Evolutionary conservation across 2,888 invertebrate genomes (phyloP).

Genomic region (Camptogramma bilineatum): DNA sequence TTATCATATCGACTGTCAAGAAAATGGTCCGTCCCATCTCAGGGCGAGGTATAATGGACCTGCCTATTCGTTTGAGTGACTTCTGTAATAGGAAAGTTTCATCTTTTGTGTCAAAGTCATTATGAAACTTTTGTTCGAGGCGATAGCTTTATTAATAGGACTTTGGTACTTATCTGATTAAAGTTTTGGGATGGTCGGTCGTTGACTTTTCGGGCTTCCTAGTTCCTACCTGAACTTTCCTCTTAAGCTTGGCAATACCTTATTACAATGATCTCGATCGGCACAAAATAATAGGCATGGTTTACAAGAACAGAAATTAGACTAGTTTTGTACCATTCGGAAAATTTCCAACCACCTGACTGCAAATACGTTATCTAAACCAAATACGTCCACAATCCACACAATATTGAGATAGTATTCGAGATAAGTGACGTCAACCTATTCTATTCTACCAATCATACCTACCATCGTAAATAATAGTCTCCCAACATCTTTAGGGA

Average conservation of each 20-base stretch:
- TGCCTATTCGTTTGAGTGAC: constrained; percentile 22
- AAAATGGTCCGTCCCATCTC: constrained; percentile 19
- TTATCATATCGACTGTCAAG: constrained; percentile 34
- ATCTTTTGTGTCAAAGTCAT: constrained; percentile 28
- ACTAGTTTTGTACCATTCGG: constrained; percentile 20
- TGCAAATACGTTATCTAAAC: constrained; percentile 35
- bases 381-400: constrained; percentile 24
- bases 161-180: constrained; percentile 17
- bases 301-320: not conserved
- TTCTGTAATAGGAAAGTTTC: constrained; percentile 21
- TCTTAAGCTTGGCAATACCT: not conserved
- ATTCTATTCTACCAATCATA: constrained; percentile 7
- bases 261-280: not conserved
- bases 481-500: not conserved
- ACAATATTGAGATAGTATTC: constrained; percentile 19
- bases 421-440: constrained; percentile 18
- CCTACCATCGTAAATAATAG: not conserved
- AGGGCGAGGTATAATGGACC: constrained; percentile 18
- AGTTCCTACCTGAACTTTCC: not conserved
- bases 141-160: constrained; percentile 15
- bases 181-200: not conserved
- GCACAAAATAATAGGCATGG: not conserved
- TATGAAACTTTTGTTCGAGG: constrained; percentile 23
- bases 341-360: constrained; percentile 43
- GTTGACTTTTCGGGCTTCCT: constrained; percentile 2